Conservation (phyloP, 2,797 vertebrate genomes). For the Tragopan temminckii region DNA sequence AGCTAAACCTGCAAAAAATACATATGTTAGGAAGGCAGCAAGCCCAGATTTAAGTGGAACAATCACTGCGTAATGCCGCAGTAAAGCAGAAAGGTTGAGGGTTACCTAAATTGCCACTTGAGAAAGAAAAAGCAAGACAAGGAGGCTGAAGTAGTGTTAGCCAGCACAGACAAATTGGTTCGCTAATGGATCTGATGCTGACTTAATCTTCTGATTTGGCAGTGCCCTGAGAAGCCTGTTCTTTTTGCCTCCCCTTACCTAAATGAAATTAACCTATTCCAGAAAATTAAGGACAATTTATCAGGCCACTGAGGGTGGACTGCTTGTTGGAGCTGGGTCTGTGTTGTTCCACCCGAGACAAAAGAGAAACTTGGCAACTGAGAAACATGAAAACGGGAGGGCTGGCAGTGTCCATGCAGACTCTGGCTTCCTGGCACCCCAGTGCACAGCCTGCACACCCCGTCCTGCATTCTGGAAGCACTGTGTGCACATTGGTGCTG, state of each 20-base stretch:
- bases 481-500: background rate
- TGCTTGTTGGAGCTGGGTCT: background rate
- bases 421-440: background rate
- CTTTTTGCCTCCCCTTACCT: background rate
- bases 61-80: background rate
- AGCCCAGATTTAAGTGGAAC: background rate
- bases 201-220: constrained; percentile 42
- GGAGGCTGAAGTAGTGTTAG: constrained; percentile 9
- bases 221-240: background rate
- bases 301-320: constrained; percentile 25
- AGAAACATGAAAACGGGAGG: background rate
- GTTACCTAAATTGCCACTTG: background rate
- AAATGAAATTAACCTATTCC: constrained; percentile 56
- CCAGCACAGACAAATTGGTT: background rate
- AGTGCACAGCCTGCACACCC: background rate
- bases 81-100: background rate
- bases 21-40: background rate
- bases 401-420: background rate
- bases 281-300: constrained; percentile 57
- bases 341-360: constrained; percentile 3
- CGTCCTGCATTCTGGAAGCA: background rate
- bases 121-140: background rate
- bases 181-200: constrained; percentile 46
- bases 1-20: background rate
- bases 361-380: background rate